These are phyloP conservation scores for Hypotaenidia okinawae DNA, from an alignment of 2,797 vertebrate genomes.

Conservation along the genomic window DNA sequence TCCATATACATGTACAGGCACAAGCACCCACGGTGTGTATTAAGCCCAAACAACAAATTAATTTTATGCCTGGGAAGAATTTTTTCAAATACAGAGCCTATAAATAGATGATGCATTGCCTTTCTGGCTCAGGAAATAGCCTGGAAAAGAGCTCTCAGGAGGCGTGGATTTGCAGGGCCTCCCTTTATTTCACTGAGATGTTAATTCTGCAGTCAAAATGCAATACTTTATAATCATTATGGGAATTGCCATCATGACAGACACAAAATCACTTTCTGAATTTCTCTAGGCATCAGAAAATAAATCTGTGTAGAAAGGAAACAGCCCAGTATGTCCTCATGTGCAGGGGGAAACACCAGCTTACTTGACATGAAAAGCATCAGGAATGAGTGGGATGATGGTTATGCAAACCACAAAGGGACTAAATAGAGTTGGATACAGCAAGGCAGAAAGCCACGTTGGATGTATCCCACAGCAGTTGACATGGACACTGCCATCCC, in stretches of 20 bases:
- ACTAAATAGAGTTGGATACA: neutral
- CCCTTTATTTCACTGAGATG: neutral
- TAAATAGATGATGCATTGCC: neutral
- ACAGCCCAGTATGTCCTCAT: rapidly evolving
- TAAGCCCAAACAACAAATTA: neutral
- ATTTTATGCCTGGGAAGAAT: constrained; percentile 38
- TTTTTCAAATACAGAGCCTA: neutral
- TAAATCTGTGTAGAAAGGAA: neutral
- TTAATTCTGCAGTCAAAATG: neutral
- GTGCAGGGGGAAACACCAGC: neutral
- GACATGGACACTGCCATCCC: neutral
- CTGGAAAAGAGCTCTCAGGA: neutral
- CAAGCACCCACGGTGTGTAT: neutral
- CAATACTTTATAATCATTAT: neutral
- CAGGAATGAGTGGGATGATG: neutral
- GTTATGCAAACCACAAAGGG: neutral
- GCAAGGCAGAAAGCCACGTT: neutral
- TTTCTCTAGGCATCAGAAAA: neutral
- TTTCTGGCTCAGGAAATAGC: constrained; percentile 21
- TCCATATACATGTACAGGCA: neutral
- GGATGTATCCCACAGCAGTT: neutral
- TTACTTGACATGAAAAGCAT: neutral
- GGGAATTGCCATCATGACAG: neutral
- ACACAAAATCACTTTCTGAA: neutral
- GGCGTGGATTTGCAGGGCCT: neutral